Conservation (phyloP, 1,140 invertebrate species). For the Plectrocnemia conspersa region DNA sequence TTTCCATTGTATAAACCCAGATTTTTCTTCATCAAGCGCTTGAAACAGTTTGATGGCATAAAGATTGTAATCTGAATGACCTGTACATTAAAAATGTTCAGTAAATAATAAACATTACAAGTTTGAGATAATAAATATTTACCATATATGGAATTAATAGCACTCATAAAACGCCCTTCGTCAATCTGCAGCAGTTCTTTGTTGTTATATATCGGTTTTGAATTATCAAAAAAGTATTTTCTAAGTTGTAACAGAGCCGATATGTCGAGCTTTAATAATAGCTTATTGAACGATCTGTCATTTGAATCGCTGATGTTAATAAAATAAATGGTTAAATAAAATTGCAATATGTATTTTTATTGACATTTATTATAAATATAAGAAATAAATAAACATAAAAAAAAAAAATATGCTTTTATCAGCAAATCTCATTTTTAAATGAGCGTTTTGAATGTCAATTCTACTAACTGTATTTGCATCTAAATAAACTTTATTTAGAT, state of each 20-base stretch:
- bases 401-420: no score
- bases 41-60: slow-evolving; percentile 26
- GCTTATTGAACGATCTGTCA: no score
- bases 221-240: slow-evolving; percentile 23
- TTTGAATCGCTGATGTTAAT: no score
- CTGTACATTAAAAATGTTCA: slow-evolving; percentile 9
- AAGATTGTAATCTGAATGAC: slow-evolving; percentile 11
- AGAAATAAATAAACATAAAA: no score
- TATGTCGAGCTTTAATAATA: slow-evolving; percentile 25
- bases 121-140: neutral
- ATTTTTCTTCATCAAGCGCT: slow-evolving; percentile 17
- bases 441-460: no score
- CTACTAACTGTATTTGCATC: no score
- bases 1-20: slow-evolving; percentile 27
- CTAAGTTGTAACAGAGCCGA: slow-evolving; percentile 14
- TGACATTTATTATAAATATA: no score
- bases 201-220: slow-evolving; percentile 14
- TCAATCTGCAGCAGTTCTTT: slow-evolving; percentile 19
- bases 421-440: no score
- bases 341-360: no score
- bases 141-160: slow-evolving; percentile 26
- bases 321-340: no score
- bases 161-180: slow-evolving; percentile 21
- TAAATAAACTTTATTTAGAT: no score
- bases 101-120: neutral